Percentiles rank a stretch among this genome's conserved stretches.
Conservation (phyloP, 2,888 invertebrate species). For the Napeogenes inachia region DNA sequence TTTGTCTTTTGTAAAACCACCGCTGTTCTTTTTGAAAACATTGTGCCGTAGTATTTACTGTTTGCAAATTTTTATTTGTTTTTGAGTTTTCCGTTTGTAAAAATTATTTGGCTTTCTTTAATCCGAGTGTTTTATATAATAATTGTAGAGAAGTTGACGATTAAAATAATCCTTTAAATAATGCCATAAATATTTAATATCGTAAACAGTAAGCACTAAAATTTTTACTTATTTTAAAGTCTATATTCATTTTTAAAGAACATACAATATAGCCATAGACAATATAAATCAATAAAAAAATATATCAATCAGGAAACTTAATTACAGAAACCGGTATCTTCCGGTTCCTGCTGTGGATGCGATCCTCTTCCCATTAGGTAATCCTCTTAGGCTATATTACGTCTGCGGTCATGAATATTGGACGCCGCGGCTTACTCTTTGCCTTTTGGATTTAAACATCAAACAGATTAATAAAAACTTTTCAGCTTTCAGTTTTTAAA, state of each 20-base stretch:
- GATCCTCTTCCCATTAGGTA: conserved; percentile 21
- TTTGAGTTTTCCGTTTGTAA: not conserved
- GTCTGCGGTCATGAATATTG: conserved; percentile 8
- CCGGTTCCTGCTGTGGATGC: conserved; percentile 19
- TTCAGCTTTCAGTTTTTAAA: no score
- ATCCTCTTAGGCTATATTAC: conserved; percentile 25
- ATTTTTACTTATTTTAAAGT: no score
- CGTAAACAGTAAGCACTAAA: no score
- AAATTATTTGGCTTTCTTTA: not conserved
- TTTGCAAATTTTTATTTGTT: not conserved
- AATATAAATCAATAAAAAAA: not conserved
- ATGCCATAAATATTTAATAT: no score
- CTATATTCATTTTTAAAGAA: no score
- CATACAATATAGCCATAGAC: no score
- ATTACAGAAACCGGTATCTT: conserved; percentile 9
- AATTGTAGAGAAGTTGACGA: not conserved
- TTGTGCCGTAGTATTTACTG: not conserved
- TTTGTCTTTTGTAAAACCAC: conserved; percentile 11
- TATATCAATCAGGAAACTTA: not conserved
- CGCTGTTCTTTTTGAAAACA: conserved; percentile 13
- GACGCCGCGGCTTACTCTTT: not conserved
- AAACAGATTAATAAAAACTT: no score
- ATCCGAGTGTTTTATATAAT: no score
- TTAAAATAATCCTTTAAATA: no score
- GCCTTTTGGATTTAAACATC: no score